Evolutionary conservation across 2,797 vertebrate species (phyloP).

Genomic region (Astyanax mexicanus): DNA sequence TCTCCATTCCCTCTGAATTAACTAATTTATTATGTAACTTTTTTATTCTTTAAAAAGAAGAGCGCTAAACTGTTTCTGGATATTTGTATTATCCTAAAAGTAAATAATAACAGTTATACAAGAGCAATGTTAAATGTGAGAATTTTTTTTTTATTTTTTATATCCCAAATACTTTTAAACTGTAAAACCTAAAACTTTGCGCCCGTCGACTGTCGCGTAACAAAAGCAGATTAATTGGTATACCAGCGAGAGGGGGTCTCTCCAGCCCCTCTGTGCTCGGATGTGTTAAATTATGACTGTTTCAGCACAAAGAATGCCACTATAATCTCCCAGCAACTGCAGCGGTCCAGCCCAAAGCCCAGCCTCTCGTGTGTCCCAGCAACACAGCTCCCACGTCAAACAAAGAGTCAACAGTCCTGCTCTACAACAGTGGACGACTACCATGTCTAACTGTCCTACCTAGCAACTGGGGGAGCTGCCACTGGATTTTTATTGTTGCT

Average conservation of each 20-base stretch:
- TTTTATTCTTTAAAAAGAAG: too few relatives aligned
- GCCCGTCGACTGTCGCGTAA: conserved; percentile 13
- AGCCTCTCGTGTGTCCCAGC: conserved; percentile 39
- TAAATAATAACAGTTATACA: too few relatives aligned
- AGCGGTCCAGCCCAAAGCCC: conserved; percentile 49
- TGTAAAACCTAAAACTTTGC: not conserved
- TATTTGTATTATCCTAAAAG: too few relatives aligned
- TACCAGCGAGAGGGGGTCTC: conserved; percentile 45
- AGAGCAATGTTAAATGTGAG: too few relatives aligned
- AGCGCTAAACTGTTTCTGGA: too few relatives aligned
- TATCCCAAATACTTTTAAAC: too few relatives aligned
- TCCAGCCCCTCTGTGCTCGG: conserved; percentile 27
- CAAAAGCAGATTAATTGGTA: conserved; percentile 41
- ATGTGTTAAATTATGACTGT: conserved; percentile 66
- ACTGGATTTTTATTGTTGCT: not conserved
- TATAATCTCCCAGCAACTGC: conserved; percentile 62
- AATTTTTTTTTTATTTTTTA: too few relatives aligned
- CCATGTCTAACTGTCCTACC: conserved; percentile 6
- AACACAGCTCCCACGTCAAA: conserved; percentile 39
- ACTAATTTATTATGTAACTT: too few relatives aligned
- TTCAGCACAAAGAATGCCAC: conserved; percentile 57
- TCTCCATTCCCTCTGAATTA: too few relatives aligned
- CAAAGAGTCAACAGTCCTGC: conserved; percentile 43
- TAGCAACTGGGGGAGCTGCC: not conserved
- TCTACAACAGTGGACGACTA: conserved; percentile 41